Base-by-base conservation (phyloP, 2,888 invertebrate genomes). In the Meloe dianella region DNA sequence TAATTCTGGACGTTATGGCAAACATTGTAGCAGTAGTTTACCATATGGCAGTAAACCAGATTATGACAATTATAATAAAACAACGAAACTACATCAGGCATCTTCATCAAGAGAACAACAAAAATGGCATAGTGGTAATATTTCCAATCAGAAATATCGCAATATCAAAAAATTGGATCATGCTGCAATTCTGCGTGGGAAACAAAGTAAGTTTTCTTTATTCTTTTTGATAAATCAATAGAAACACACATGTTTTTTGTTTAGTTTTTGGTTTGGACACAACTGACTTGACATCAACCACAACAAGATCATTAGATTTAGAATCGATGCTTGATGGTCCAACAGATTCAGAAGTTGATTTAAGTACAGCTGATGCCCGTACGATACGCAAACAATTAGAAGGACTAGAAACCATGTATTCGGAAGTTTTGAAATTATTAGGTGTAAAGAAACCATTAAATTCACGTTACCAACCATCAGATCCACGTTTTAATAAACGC, bases 321-420 rank as follows among this genome's bases (percentile, higher is more conserved):
- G 93, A 94, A 63, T 94, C 93, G 0, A 88, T 94, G 82, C 83
- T 94, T 64, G 94, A 94, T 76, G 90, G 88, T 20, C 87, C 90
- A 63, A 84, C 82, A 57, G 85, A 85, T 73, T 90, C 92, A 0
- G 93, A 93, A 80, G 91, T 91, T 61, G 91, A 92, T 78, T 87
- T 92, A 14, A 91, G 92, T 47, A 91, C 91, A 0, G 89, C 90
- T 2, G 93, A 93, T 80, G 91, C 92, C 1, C 86, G 92, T 73
- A 91, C 92, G 35, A 93, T 94, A 71, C 85, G 93, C 27, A 89
- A 92, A 69, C 95, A 95, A 80, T 85, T 95, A 38, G 90, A 94
- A 78, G 93, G 94, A 0, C 85, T 95, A 5, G 94, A 95, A 85
- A 91, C 89, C 74, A 95, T 94, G 94, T 95, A 95, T 80, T 92